Base-by-base conservation (phyloP, 2,888 invertebrate species). In the Dolomedes plantarius region DNA sequence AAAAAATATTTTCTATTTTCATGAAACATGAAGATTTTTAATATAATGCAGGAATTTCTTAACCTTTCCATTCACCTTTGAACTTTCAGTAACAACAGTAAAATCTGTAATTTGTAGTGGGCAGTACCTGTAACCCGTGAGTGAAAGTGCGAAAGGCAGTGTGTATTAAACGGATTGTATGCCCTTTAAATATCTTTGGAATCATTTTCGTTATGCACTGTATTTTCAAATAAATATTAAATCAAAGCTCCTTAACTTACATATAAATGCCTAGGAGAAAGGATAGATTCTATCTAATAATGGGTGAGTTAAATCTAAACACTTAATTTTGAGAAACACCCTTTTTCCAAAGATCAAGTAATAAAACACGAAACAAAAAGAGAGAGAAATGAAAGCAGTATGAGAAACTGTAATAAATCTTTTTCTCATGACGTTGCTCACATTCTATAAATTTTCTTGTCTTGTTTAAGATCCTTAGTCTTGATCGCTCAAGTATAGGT, bases 141-240 rank as follows among this genome's bases (percentile, higher is more conserved):
- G n/a, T 11, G 13, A 28, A n/a, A 67, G 69, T 77, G 46, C 65
- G 77, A 72, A 56, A 62, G 71, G 39, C 27, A 67, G 28, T 23
- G 72, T 36, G 27, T 68, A 72, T 72, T 67, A 67, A 39, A 68
- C 77, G 72, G 72, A 56, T 72, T 27, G 39, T 29, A 31, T 81
- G 81, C 69, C 81, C 81, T 81, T 81, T 81, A 81, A 74, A 75
- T 23, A 32, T 67, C 3, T 6, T 13, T 32, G n/a, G 3, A 32
- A 32, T 31, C 3, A 27, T 6, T 67, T 5, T 19, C 0, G 3
- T 1, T 27, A 23, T 31, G n/a, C 65, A n/a, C 23, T 67, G 6
- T 0, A 19, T 19, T 19, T 6, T 28, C n/a, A 27, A 27, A 29
- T n/a, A n/a, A 27, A 64, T n/a, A 64, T 29, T 11, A 3, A 64